Evolutionary conservation across 2,113 vertebrate species (phyloP), one percentile per base, ranked within the genome.

Genomic region (Myiopsitta monachus): DNA sequence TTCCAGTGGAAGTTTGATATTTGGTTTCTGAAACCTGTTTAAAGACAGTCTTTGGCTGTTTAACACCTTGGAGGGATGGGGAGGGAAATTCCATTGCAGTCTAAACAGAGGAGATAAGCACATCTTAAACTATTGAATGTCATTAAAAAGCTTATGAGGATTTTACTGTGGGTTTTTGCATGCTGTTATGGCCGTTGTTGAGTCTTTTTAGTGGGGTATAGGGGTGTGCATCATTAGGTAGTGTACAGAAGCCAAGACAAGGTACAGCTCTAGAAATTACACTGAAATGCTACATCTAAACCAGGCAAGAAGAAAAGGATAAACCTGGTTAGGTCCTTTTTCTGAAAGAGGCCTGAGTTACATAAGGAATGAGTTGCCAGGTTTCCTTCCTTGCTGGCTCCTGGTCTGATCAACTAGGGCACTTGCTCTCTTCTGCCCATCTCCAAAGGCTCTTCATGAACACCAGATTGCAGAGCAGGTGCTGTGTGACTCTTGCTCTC

Each of bases 401-500:
- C 80, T 47, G 39, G 8, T 80, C 41, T 54, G 61, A 31, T n/a
- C n/a, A 47, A 24, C 21, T 10, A 24, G n/a, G 64, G 49, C 51
- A 14, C 73, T 91, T 36, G 61, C 21, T 82, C 8, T 27, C 55
- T 69, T 43, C 21, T 77, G 67, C 55, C 90, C 79, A 5, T 52
- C 63, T 66, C 85, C 54, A 18, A 77, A 86, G 83, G 72, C 83
- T 88, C 86, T 94, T 69, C n/a, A 5, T 3, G 61, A 88, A 28
- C 77, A 82, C 19, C 94, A 95, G 88, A 92, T 84, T 95, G 93
- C 87, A 55, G 91, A 91, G 81, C 96, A 95, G 96, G 88, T 95
- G 95, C 87, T 84, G 2, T 23, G 57, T 52, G 62, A 23, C 59
- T 92, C 87, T 43, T 1, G 2, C 85, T 91, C 62, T 92, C 52